Base-by-base conservation (phyloP, 2,888 invertebrate species). In the Epinotia demarniana region DNA sequence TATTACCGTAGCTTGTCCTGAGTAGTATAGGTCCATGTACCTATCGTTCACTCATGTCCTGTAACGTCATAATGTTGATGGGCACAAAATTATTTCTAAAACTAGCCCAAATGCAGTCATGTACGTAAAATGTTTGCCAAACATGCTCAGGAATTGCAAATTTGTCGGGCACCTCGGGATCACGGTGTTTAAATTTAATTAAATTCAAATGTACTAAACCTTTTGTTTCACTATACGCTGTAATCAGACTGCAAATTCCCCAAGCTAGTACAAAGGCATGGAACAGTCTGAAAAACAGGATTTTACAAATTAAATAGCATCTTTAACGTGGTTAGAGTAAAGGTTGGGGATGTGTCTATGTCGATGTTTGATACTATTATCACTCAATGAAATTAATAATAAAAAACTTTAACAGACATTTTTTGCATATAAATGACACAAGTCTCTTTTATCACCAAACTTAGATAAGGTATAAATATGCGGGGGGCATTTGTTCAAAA, bases 271-370 rank as follows among this genome's bases (percentile, higher is more conserved):
- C 46, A 69, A 60, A 69, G 60, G 68, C 68, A 58, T 16, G 19
- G 67, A 23, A 68, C 27, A 46, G 67, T 33, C 72, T 61, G 72
- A 73, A 77, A 77, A 61, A 72, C 62, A 62, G 53, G 69, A 72
- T 75, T 78, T 75, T 72, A 77, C 80, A 79, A 81, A 80, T 81
- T 80, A 81, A 80, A 81, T 80, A 81, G 77, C 78, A 75, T 78
- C 78, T 78, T 80, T 78, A 78, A 79, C 77, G 77, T 77, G 75
- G 78, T 78, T 79, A 70, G 63, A 78, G 77, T 55, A 61, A 69
- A 64, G 69, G 62, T 62, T 43, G 64, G 49, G 58, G 70, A 70
- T 72, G 55, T 16, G 57, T 18, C 18, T 13, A 9, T 46, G 43
- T 33, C 33, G 63, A 19, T 73, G 27, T 49, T 39, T n/a, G 18